Base-by-base conservation (phyloP, 1,140 invertebrate species). In the Lepidostoma basale region DNA sequence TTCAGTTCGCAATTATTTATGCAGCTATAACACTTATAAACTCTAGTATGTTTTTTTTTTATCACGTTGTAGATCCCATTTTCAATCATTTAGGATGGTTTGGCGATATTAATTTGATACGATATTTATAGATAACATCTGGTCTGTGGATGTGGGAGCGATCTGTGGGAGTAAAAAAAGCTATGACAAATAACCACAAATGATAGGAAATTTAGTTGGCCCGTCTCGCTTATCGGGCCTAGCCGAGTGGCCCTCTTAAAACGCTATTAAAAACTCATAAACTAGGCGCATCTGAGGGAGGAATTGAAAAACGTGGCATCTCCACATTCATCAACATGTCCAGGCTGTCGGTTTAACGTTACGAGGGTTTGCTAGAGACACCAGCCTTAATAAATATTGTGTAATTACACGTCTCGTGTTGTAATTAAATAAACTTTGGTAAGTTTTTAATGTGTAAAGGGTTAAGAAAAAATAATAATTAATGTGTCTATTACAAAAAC, bases 241-340 rank as follows among this genome's bases (percentile, higher is more conserved):
- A 25, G 28, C 20, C 12, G 25, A 5, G 25, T 1, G 26, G n/a
- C 49, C 52, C 52, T 56, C 52, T 56, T 56, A 56, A 56, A 56
- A 56, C 52, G 52, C 52, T 56, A 56, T 56, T 56, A 56, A 56
- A 56, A 56, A 56, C 25, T 20, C 25, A 56, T 56, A 56, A 56
- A 56, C 14, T 12, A 18, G 52, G 1, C 33, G 52, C 52, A 56
- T 56, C 52, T 56, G 25, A 20, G 25, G 52, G 52, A 30, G 28
- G 28, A 33, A 56, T 30, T 56, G 25, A 33, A 56, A 56, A 56
- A 56, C 28, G 52, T 56, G 52, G 52, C 52, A 56, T 28, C 25
- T 56, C 25, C 52, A 33, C 52, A 56, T 56, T 56, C 28, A 56
- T 56, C 52, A 56, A 56, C 25, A 20, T 56, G 52, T 33, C 52